Evolutionary conservation across 2,797 vertebrate genomes (phyloP), one percentile per base, ranked within the genome.

Genomic region (Anguilla pacifica): DNA sequence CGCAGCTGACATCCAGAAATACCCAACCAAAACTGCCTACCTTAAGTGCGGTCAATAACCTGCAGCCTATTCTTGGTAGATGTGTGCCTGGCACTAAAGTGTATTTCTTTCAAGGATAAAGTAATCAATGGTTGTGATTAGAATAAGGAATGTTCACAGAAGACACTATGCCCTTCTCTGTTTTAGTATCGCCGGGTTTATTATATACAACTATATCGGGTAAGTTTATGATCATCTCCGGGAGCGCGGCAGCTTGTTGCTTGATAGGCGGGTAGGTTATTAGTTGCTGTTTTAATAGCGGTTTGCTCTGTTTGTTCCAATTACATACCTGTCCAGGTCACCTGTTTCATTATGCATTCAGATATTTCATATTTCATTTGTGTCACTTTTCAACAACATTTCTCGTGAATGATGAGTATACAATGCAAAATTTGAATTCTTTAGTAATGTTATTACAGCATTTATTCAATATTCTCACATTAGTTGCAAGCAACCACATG

Each of bases 121-220:
- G 46, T 49, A 25, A 82, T 82, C 88, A 7, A 97, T 96, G 96
- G 94, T 93, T 90, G 91, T 94, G 53, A 83, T 95, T 72, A 94
- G 94, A 88, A 88, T 95, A 82, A 95, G 95, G 90, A 95, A 92
- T 87, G 64, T 61, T 10, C 95, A 95, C 86, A 95, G 93, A 92
- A 93, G 93, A 90, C 94, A 94, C 84, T 94, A 91, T 91, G 91
- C 87, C 49, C 89, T 96, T 28, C 86, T 96, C 57, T 94, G 94
- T 81, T 83, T 96, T 83, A 94, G 94, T 90, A 88, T 96, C 61
- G 87, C 90, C 74, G 93, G 92, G 35, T 86, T 96, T 87, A 79
- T 96, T 77, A 89, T 94, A 88, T 96, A 95, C 93, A 94, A 92
- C 89, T 94, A 94, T 85, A 59, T 94, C 1, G 51, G 95, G 96